phyloP scores from a whole-genome alignment of 1,140 invertebrate species.

The Melanaphis sacchari region DNA sequence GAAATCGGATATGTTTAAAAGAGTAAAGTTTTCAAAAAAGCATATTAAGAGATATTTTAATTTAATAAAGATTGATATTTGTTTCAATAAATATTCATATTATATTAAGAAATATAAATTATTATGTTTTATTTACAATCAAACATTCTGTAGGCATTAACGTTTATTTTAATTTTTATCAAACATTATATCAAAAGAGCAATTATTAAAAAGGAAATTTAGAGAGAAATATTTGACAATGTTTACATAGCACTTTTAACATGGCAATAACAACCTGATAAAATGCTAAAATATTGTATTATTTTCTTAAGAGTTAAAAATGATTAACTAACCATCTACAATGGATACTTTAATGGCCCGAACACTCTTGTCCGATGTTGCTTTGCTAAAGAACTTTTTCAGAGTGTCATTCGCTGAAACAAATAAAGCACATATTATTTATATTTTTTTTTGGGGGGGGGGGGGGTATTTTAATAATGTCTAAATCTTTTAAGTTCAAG shows the following conservation, averaged over 20 bases:
- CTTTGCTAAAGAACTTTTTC: slow-evolving; percentile 82
- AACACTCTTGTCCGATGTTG: slow-evolving; percentile 73
- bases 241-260: not conserved
- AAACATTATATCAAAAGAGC: too few species aligned
- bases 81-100: not conserved
- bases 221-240: not conserved
- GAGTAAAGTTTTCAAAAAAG: not conserved
- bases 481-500: too few species aligned
- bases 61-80: not conserved
- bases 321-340: slow-evolving; percentile 53
- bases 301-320: not conserved
- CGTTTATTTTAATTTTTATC: not conserved
- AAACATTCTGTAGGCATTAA: not conserved
- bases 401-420: slow-evolving; percentile 82
- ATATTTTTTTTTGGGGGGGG: too few species aligned
- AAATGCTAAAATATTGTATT: not conserved
- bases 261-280: not conserved
- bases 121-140: too few species aligned
- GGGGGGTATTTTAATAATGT: too few species aligned
- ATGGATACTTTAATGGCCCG: slow-evolving; percentile 84
- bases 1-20: slow-evolving; percentile 7
- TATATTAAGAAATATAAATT: too few species aligned
- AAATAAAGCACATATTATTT: slow-evolving; percentile 60
- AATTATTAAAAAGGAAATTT: not conserved
- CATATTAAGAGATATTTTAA: not conserved